phyloP scores from a whole-genome alignment of 2,888 invertebrate genomes.

The Scrobipalpa costella region DNA sequence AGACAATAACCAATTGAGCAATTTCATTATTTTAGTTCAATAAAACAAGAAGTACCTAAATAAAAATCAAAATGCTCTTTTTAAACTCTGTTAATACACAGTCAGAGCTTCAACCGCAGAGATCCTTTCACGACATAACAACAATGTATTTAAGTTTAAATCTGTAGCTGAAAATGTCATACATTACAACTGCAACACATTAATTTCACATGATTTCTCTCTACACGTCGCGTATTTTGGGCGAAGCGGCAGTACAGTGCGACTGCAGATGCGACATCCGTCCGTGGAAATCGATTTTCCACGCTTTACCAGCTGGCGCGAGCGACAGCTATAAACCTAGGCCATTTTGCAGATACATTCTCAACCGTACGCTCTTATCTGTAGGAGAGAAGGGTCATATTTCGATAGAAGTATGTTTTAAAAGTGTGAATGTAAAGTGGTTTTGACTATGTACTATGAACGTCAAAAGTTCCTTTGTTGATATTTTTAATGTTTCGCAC shows the following conservation, averaged over 20 bases:
- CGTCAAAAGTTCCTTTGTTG: slow-evolving; percentile 80
- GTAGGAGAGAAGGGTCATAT: slow-evolving; percentile 40
- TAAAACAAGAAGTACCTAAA: too few relatives aligned
- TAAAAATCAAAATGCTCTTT: background rate
- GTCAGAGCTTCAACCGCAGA: too few relatives aligned
- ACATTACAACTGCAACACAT: slow-evolving; percentile 1
- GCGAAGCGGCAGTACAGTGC: slow-evolving; percentile 64
- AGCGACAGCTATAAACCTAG: slow-evolving; percentile 65
- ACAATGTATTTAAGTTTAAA: background rate
- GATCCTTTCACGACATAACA: background rate
- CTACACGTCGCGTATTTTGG: slow-evolving; percentile 64
- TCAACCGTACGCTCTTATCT: slow-evolving; percentile 38
- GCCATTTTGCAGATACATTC: slow-evolving; percentile 34
- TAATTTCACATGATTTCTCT: slow-evolving; percentile 47
- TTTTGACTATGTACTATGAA: slow-evolving; percentile 70
- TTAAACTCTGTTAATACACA: background rate
- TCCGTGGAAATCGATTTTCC: slow-evolving; percentile 81
- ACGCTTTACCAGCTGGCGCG: slow-evolving; percentile 79
- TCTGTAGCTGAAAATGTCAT: background rate
- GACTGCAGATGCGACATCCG: slow-evolving; percentile 78
- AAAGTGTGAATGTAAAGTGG: slow-evolving; percentile 40
- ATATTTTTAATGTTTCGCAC: slow-evolving; percentile 82
- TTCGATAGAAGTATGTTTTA: slow-evolving; percentile 33
- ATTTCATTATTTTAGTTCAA: too few relatives aligned
- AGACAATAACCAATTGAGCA: too few relatives aligned